A percentile compares a stretch with the other conserved stretches of the same genome.
phyloP scores from a whole-genome alignment of 2,113 vertebrate genomes.

The Anthoscopus minutus region DNA sequence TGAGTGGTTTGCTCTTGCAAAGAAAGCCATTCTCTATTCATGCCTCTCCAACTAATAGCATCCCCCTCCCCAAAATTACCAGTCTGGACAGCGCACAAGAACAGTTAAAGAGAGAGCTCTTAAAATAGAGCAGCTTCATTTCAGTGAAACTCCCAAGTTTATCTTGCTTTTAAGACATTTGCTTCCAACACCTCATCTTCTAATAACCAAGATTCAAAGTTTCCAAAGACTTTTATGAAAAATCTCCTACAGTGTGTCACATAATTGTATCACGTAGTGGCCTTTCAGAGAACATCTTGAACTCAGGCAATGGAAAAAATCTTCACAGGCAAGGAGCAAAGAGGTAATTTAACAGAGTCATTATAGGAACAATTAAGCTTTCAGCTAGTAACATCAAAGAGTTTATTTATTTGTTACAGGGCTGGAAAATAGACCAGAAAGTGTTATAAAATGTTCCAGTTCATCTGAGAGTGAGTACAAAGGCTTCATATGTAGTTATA shows the following conservation, averaged over 20 bases:
- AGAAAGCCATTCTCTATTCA: not conserved
- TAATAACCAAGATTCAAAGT: not conserved
- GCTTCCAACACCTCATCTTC: not conserved
- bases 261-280: not conserved
- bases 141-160: not conserved
- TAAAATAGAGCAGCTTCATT: not conserved
- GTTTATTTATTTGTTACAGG: not conserved
- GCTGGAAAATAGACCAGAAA: slow-evolving; percentile 21
- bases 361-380: not conserved
- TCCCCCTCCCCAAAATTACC: not conserved
- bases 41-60: not conserved
- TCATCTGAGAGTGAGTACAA: not conserved
- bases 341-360: not conserved
- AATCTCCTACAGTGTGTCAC: not conserved
- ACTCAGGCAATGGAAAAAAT: not conserved
- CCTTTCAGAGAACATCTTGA: not conserved
- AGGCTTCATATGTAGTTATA: not conserved
- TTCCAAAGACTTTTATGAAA: not conserved
- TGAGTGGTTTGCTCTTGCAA: not conserved
- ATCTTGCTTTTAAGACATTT: not conserved
- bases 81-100: not conserved
- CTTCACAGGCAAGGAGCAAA: not conserved
- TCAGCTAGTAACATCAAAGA: slow-evolving; percentile 4
- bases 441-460: not conserved
- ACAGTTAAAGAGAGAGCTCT: not conserved